phyloP scores from a whole-genome alignment of 1,140 invertebrate species.

The Lethocerus indicus region DNA sequence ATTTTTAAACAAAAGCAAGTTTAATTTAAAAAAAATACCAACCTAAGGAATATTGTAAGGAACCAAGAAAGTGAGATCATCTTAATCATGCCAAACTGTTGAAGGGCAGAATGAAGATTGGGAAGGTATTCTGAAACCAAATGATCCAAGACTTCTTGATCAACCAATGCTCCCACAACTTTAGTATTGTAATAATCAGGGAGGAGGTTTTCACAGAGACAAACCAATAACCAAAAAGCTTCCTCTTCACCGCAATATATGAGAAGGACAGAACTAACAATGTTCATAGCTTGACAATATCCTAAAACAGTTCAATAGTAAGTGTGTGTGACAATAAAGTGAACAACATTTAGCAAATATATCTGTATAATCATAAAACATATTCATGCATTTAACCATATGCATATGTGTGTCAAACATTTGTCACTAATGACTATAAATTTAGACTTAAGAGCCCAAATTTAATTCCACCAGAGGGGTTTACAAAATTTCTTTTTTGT shows the following conservation, averaged over 20 bases:
- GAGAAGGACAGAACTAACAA: slow-evolving; percentile 87
- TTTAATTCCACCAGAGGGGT: no score
- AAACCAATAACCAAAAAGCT: slow-evolving; percentile 92
- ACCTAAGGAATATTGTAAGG: slow-evolving; percentile 85
- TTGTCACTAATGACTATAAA: no score
- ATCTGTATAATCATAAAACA: not conserved
- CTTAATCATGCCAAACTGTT: slow-evolving; percentile 80
- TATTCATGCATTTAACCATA: not conserved
- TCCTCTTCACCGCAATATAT: slow-evolving; percentile 94
- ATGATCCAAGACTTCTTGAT: slow-evolving; percentile 71
- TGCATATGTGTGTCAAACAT: no score
- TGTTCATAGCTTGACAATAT: slow-evolving; percentile 98
- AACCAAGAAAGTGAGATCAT: slow-evolving; percentile 98
- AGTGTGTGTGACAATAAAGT: no score
- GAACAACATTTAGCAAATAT: not conserved
- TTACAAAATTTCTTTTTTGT: not conserved
- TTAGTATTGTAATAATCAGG: slow-evolving; percentile 97
- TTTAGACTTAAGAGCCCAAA: no score
- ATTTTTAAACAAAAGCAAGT: not conserved
- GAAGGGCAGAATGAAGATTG: slow-evolving; percentile 65
- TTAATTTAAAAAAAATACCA: slow-evolving; percentile 1
- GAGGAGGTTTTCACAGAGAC: slow-evolving; percentile 85
- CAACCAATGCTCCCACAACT: slow-evolving; percentile 85
- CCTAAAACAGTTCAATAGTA: slow-evolving; percentile 40
- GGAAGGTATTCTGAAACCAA: slow-evolving; percentile 72